Evolutionary conservation across 2,113 vertebrate genomes (phyloP).

Genomic region (Sarotherodon lohbergeri): DNA sequence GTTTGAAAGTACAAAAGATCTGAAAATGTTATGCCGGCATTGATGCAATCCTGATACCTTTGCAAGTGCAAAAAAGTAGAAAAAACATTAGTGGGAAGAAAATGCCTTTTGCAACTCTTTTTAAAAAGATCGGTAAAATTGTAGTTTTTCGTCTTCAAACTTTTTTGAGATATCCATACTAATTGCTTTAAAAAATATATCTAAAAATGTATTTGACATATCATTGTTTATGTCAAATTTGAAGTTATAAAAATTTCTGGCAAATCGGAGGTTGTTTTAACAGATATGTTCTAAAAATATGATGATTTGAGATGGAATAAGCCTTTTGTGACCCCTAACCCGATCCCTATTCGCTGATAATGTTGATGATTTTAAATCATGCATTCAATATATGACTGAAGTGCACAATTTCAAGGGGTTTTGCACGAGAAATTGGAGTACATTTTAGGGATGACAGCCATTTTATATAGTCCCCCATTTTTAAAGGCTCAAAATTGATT

Average conservation of each 20-base stretch:
- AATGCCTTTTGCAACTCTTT: neutral
- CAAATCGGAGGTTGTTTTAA: neutral
- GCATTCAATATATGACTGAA: neutral
- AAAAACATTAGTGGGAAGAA: accelerated
- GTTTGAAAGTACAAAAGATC: neutral
- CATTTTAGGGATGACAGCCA: neutral
- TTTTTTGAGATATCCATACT: neutral
- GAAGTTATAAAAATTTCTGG: neutral
- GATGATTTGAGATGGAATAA: neutral
- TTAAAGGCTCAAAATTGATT: neutral
- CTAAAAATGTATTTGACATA: neutral
- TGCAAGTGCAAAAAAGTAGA: neutral
- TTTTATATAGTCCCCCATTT: neutral
- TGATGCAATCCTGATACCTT: neutral
- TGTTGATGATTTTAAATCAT: neutral
- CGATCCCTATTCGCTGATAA: neutral
- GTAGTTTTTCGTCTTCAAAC: neutral
- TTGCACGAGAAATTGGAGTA: neutral
- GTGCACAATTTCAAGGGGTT: neutral
- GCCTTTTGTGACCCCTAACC: no score
- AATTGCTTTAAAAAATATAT: neutral
- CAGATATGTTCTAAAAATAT: neutral
- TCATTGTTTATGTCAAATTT: neutral
- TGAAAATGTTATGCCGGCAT: neutral
- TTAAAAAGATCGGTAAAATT: neutral